These are phyloP conservation scores for Prorops nasuta DNA, from an alignment of 1,140 invertebrate genomes.

Conservation along the genomic window DNA sequence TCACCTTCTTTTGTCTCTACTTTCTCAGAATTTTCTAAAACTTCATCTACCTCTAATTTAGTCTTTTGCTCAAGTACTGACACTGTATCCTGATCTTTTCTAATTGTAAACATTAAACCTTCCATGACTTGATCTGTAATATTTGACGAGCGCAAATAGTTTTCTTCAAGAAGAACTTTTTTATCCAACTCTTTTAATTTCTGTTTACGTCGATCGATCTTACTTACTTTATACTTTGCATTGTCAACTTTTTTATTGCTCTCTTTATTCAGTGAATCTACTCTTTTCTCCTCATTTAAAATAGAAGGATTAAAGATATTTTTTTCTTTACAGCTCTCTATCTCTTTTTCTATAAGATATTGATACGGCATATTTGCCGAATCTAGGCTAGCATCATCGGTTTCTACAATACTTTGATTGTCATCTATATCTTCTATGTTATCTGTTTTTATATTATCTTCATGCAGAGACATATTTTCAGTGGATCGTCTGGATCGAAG, in stretches of 20 bases:
- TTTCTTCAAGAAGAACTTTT: constrained; percentile 8
- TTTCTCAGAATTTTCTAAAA: constrained; percentile 53
- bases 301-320: neutral
- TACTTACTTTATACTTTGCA: neutral
- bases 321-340: constrained; percentile 28
- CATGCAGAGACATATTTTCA: neutral
- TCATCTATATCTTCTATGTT: constrained; percentile 8
- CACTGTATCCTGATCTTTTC: constrained; percentile 45
- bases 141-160: constrained; percentile 38
- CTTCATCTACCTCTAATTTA: constrained; percentile 49
- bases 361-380: constrained; percentile 43
- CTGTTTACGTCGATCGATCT: neutral
- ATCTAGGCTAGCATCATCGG: constrained; percentile 23
- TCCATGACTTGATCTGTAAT: constrained; percentile 54
- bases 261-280: neutral
- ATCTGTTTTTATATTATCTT: neutral
- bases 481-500: neutral
- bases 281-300: neutral
- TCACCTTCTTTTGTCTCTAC: constrained; percentile 47
- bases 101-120: constrained; percentile 51
- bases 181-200: neutral
- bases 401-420: constrained; percentile 2
- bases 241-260: neutral
- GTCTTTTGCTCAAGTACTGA: constrained; percentile 51
- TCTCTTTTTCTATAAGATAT: constrained; percentile 46